Percentiles rank a stretch among this genome's conserved stretches.
These are phyloP conservation scores for Crenichthys baileyi DNA, from an alignment of 2,797 vertebrate genomes.

Conservation along the genomic window DNA sequence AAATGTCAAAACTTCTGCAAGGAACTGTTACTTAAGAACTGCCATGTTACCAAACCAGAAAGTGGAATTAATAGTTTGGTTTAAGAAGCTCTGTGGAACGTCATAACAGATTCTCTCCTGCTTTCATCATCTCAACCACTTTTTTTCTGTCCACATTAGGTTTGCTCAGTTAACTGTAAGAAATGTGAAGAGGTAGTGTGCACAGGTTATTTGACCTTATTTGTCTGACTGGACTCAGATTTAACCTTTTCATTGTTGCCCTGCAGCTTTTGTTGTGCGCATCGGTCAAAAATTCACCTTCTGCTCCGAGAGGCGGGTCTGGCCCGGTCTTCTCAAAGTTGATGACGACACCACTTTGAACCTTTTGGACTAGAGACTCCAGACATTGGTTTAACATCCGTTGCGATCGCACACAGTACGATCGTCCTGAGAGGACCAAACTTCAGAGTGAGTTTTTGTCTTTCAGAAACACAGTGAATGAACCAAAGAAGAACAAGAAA, in stretches of 20 bases:
- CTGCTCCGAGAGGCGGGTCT: slow-evolving; percentile 87
- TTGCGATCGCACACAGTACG: slow-evolving; percentile 94
- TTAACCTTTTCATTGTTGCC: background rate
- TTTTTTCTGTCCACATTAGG: background rate
- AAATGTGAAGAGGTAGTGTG: background rate
- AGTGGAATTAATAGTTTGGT: background rate
- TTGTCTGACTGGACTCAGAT: background rate
- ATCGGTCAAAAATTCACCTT: slow-evolving; percentile 80
- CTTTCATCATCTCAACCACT: background rate
- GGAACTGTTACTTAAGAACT: background rate
- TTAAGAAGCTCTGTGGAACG: too few species aligned
- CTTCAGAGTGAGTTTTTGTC: background rate
- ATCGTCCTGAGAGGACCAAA: slow-evolving; percentile 83
- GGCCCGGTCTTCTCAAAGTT: slow-evolving; percentile 97
- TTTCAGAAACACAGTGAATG: background rate
- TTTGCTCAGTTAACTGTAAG: background rate
- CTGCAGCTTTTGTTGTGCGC: background rate
- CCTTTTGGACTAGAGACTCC: slow-evolving; percentile 96
- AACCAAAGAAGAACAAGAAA: slow-evolving; percentile 11
- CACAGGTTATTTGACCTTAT: background rate
- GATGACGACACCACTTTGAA: slow-evolving; percentile 96
- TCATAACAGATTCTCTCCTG: background rate
- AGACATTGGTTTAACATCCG: slow-evolving; percentile 97
- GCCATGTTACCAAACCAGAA: background rate
- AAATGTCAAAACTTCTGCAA: background rate